phyloP scores from a whole-genome alignment of 2,113 vertebrate species.

The Odocoileus hemionus region DNA sequence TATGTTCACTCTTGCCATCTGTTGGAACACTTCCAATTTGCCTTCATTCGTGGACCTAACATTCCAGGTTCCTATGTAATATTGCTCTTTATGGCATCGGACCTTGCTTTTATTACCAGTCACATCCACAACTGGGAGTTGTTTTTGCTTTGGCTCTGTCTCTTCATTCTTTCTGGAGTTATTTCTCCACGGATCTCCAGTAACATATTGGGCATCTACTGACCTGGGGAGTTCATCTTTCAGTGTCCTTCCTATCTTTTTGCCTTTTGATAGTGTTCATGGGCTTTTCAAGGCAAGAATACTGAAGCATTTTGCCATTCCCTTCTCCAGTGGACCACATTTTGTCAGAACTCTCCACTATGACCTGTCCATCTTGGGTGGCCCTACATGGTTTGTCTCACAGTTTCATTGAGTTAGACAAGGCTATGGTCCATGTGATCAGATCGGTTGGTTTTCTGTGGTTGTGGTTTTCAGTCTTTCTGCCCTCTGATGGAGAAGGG shows the following conservation, averaged over 20 bases:
- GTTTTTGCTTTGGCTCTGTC: neutral
- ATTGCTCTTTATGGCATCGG: neutral
- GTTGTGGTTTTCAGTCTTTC: neutral
- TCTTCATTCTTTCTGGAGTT: neutral
- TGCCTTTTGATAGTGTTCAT: neutral
- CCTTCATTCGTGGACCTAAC: neutral
- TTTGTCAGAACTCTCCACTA: neutral
- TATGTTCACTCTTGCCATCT: neutral
- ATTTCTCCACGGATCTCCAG: neutral
- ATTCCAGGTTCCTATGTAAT: neutral
- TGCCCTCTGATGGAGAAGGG: neutral
- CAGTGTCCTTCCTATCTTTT: neutral
- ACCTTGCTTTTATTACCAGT: neutral
- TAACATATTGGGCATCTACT: neutral
- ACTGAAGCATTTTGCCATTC: neutral
- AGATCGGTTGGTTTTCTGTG: neutral
- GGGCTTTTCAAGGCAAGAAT: neutral
- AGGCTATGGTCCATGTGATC: neutral
- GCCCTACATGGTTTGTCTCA: neutral
- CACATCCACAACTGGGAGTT: neutral
- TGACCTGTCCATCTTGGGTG: neutral
- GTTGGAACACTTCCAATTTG: neutral
- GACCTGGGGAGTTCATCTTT: neutral
- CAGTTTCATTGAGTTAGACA: neutral
- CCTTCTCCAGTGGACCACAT: neutral